Base-by-base conservation (phyloP, 64 coral and sea anemone genomes). In the Montipora cactus region DNA sequence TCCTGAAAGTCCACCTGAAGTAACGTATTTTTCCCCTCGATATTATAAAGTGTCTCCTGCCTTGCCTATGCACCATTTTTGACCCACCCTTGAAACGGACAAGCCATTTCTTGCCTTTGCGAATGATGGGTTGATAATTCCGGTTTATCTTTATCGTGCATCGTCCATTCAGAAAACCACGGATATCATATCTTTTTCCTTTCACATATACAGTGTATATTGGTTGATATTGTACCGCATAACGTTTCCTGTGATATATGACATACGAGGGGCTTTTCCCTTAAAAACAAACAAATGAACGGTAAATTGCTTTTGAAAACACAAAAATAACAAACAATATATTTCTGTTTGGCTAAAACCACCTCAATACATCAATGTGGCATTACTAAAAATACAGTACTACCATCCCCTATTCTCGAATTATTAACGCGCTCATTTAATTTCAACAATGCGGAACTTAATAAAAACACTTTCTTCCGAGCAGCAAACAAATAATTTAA, bases 151-250 rank as follows among this genome's bases (percentile, higher is more conserved):
- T 86, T 8, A 86, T 51, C 12, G 67, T 71, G 37, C 67, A 68
- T 4, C 82, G 15, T 18, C 82, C 82, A 18, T 14, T 67, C 5
- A 4, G 18, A 7, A 86, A 86, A n/a, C 82, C 82, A 51, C 82
- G 82, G 47, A 86, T 71, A 68, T 71, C 59, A 86, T 86, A 86
- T 12, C 18, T 71, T 72, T 59, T 28, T 25, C 15, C 66, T 69
- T 45, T 20, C 2, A 12, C 47, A 1, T 16, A 21, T 49, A 86
- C 82, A 11, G 50, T 64, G 44, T 37, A 37, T 37, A 37, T 37
- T 37, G 37, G 37, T 37, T 37, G 37, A 37, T 37, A 37, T 37
- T 37, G 37, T 37, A 37, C 37, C 37, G 37, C 37, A 37, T 37
- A 37, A 37, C 53, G 53, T 57, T 8, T 57, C 53, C 53, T 57